A percentile compares a stretch with the other conserved stretches of the same genome.
Conservation (phyloP, 2,113 vertebrate genomes). For the Merops nubicus region DNA sequence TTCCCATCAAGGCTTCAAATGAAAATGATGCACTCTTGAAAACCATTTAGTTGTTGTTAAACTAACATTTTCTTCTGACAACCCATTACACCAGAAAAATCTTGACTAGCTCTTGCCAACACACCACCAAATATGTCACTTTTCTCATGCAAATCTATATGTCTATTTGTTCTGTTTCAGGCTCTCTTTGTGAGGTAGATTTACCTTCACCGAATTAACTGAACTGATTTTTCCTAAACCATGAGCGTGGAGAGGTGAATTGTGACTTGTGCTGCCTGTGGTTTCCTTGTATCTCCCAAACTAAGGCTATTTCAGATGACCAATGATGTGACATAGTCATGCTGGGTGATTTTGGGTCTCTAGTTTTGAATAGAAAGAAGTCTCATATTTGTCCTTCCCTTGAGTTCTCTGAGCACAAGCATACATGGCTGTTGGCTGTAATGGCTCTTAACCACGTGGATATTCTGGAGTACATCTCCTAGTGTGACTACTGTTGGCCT, state of each 20-base stretch:
- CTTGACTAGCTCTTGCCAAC: background rate
- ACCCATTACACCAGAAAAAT: background rate
- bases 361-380: background rate
- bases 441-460: background rate
- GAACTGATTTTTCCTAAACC: background rate
- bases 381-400: background rate
- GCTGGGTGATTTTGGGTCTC: background rate
- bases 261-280: background rate
- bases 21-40: background rate
- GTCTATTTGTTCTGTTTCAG: constrained; percentile 62
- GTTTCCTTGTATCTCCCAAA: background rate
- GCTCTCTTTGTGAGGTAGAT: constrained; percentile 31
- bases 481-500: background rate
- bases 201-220: constrained; percentile 41
- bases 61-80: background rate
- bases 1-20: constrained; percentile 18
- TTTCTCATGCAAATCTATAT: constrained; percentile 47
- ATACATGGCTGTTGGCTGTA: background rate
- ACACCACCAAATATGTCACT: constrained; percentile 20
- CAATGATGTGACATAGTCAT: background rate
- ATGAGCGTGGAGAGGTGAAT: background rate
- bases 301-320: background rate
- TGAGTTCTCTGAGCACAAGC: background rate
- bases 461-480: background rate
- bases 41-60: background rate